Evolutionary conservation across 2,888 invertebrate genomes (phyloP).

Genomic region (Steromphala cineraria): DNA sequence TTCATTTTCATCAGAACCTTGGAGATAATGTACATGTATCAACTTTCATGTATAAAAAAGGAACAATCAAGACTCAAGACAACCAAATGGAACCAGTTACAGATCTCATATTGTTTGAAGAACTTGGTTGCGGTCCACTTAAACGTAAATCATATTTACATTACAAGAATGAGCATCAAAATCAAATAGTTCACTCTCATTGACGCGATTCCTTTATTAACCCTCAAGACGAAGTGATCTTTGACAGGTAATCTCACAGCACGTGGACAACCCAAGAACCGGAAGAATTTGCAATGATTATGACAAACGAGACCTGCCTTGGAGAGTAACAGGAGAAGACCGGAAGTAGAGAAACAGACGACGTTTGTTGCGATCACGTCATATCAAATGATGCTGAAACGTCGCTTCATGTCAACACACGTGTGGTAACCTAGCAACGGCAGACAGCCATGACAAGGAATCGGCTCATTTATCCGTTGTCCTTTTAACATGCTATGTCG

Average conservation of each 20-base stretch:
- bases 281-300: conserved; percentile 21
- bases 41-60: too few species aligned
- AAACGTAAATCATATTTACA: too few species aligned
- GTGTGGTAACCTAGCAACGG: background rate
- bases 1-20: too few species aligned
- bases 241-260: background rate
- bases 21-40: too few species aligned
- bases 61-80: too few species aligned
- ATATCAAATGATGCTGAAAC: background rate
- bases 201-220: too few species aligned
- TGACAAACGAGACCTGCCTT: background rate
- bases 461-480: background rate
- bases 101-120: too few species aligned
- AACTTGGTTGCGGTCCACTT: too few species aligned
- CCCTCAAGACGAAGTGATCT: background rate
- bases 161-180: too few species aligned
- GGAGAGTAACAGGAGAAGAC: background rate
- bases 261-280: background rate
- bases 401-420: background rate
- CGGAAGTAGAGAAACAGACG: conserved; percentile 4
- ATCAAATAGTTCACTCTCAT: too few species aligned
- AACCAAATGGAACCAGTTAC: too few species aligned
- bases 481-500: background rate
- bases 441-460: background rate
- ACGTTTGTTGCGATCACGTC: background rate